A percentile compares a stretch with the other conserved stretches of the same genome.
These are phyloP conservation scores for Argyresthia albistria DNA, from an alignment of 2,888 invertebrate genomes.

Conservation along the genomic window DNA sequence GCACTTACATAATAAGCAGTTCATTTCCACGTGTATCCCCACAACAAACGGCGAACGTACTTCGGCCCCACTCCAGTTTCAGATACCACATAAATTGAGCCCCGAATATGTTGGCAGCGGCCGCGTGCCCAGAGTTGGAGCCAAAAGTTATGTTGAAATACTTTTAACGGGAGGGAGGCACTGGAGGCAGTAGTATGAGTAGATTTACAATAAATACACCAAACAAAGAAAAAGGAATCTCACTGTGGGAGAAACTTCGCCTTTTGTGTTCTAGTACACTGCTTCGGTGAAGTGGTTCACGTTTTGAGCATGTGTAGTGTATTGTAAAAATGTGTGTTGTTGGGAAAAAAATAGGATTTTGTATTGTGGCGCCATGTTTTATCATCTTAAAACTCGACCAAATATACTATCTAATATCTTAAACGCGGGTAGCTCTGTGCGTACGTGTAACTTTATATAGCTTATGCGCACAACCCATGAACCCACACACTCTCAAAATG, in stretches of 20 bases:
- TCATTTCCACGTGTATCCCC: too few relatives aligned
- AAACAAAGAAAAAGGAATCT: conserved; percentile 71
- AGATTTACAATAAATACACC: conserved; percentile 72
- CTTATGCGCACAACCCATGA: too few relatives aligned
- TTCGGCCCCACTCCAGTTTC: not conserved
- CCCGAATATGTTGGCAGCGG: conserved; percentile 2
- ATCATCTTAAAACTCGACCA: too few relatives aligned
- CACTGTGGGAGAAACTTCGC: conserved; percentile 65
- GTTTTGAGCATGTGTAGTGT: not conserved
- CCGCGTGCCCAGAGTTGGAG: conserved; percentile 8
- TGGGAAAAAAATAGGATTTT: not conserved
- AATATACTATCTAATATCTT: too few relatives aligned
- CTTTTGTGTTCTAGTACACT: conserved; percentile 52
- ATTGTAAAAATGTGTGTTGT: not conserved
- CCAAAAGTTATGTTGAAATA: conserved; percentile 67
- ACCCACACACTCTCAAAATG: too few relatives aligned
- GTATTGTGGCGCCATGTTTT: too few relatives aligned
- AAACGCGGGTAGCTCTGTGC: too few relatives aligned
- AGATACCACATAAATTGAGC: conserved; percentile 2
- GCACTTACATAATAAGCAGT: too few relatives aligned
- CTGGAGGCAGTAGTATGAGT: conserved; percentile 54
- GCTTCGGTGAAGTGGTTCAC: conserved; percentile 9
- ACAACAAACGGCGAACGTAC: not conserved
- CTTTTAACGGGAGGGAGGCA: conserved; percentile 41
- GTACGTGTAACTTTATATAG: too few relatives aligned